A percentile compares a stretch with the other conserved stretches of the same genome.
Conservation (phyloP, 2,113 vertebrate species). For the Noctilio leporinus region DNA sequence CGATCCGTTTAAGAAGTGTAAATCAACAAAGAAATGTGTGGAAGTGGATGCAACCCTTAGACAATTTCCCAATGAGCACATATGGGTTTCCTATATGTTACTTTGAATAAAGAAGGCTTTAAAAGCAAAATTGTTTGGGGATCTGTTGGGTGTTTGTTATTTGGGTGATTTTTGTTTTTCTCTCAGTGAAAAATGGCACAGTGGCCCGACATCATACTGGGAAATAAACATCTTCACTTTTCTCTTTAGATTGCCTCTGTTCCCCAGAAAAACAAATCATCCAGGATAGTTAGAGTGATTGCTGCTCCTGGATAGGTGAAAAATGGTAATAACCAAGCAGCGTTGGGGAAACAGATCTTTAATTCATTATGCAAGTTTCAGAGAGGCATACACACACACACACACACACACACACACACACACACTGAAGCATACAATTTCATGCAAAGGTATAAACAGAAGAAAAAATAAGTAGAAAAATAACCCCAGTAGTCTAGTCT, state of each 20-base stretch:
- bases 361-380: not conserved
- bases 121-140: not conserved
- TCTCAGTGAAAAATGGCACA: not conserved
- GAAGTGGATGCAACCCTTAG: not conserved
- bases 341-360: not conserved
- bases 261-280: not conserved
- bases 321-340: not conserved
- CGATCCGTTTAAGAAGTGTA: slow-evolving; percentile 43
- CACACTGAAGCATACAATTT: not conserved
- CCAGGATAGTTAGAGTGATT: not conserved
- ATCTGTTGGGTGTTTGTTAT: not conserved
- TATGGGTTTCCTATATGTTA: slow-evolving; percentile 33
- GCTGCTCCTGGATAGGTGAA: not conserved
- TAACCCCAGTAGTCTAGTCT: not conserved
- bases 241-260: not conserved
- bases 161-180: not conserved
- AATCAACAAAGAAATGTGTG: slow-evolving; percentile 6
- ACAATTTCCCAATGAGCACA: slow-evolving; percentile 12
- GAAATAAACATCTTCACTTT: not conserved
- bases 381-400: too few species aligned
- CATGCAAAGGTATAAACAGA: not conserved
- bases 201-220: not conserved
- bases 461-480: not conserved
- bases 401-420: not conserved
- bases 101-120: slow-evolving; percentile 33